Conservation (phyloP, 2,888 invertebrate species). For the Calliphora vomitoria region DNA sequence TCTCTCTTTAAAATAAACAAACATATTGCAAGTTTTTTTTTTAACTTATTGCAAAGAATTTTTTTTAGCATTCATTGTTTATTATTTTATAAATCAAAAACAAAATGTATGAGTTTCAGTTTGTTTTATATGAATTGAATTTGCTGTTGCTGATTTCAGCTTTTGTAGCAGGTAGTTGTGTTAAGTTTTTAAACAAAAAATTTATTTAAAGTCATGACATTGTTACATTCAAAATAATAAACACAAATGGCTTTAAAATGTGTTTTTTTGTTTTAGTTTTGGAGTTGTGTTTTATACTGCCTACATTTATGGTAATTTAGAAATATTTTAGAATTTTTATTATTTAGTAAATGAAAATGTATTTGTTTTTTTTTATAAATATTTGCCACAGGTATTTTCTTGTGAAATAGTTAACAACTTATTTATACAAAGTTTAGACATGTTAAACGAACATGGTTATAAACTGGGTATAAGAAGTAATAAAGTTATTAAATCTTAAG, state of each 20-base stretch:
- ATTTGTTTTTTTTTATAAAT: not conserved
- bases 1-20: not conserved
- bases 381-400: not conserved
- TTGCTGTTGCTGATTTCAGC: not conserved
- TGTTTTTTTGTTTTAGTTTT: constrained; percentile 27
- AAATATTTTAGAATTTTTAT: constrained; percentile 31
- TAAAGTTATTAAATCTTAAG: too few species aligned
- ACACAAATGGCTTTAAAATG: constrained; percentile 21
- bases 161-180: not conserved
- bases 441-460: too few species aligned
- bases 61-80: not conserved
- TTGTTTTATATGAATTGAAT: not conserved
- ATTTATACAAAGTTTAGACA: too few species aligned
- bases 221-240: constrained; percentile 6
- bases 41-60: not conserved
- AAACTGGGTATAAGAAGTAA: too few species aligned
- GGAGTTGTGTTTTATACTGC: constrained; percentile 28
- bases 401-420: too few species aligned
- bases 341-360: not conserved
- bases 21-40: constrained; percentile 29
- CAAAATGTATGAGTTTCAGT: not conserved
- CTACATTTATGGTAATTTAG: constrained; percentile 45
- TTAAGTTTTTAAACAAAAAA: constrained; percentile 19
- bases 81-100: not conserved
- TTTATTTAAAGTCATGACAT: constrained; percentile 51